Evolutionary conservation across 2,113 vertebrate species (phyloP), one percentile per base, ranked within the genome.

Genomic region (Oreocharis arfaki): DNA sequence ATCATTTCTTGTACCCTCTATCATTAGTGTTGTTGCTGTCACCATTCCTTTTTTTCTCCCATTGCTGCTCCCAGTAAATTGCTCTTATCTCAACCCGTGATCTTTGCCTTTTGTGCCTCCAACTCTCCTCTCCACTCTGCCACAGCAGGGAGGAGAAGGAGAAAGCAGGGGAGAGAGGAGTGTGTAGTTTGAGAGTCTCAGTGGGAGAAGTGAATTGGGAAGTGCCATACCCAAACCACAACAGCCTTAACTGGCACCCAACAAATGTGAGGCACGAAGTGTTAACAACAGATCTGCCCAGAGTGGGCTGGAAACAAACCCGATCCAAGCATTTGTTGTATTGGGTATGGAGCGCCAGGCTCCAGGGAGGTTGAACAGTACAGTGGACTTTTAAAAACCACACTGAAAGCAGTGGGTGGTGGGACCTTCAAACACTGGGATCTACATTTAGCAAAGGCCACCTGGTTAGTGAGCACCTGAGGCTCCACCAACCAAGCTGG

Each of bases 221-320:
- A 50, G 16, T 22, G 37, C 27, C 47, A 22, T 15, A 26, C 41
- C 46, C 47, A 37, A 60, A 44, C 37, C 53, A 22, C 1, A 1
- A 49, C 70, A n/a, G 50, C 70, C 46, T 33, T 6, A 19, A 37
- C 33, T 39, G 57, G n/a, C 64, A 61, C 28, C 56, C 39, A n/a
- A 20, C 10, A 47, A 56, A 30, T 0, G 0, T 13, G 60, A n/a
- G 23, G 37, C 42, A 35, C 1, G 0, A 56, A 57, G 42, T 37
- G 35, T 8, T 20, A 65, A 30, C 23, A 41, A 13, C 35, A 75
- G 24, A 24, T 14, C 35, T 57, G 44, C 30, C 41, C 60, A 42
- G 32, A 57, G 35, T 3, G 15, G 30, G 24, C 60, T 75, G 70
- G 30, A 57, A 55, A 49, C 30, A 49, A 57, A 75, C 3, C 7